phyloP scores from a whole-genome alignment of 1,140 invertebrate genomes.

The Drosophila bipectinata region DNA sequence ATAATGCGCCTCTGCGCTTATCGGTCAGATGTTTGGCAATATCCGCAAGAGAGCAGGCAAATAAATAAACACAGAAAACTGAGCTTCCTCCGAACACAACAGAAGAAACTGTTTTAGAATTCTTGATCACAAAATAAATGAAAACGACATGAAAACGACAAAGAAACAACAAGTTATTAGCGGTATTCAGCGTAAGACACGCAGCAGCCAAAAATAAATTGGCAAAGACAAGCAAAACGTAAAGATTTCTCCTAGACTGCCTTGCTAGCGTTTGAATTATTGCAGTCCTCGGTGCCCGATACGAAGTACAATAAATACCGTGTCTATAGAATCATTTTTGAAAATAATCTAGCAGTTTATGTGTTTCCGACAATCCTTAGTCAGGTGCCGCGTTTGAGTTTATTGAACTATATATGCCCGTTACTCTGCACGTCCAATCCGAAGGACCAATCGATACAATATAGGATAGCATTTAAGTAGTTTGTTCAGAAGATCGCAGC shows the following conservation, averaged over 20 bases:
- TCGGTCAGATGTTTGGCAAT: constrained; percentile 43
- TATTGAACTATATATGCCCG: constrained; percentile 24
- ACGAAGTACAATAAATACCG: constrained; percentile 66
- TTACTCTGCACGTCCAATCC: too few species aligned
- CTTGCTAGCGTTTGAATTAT: constrained; percentile 49
- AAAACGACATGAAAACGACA: constrained; percentile 17
- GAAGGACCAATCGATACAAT: not conserved
- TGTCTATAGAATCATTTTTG: constrained; percentile 78
- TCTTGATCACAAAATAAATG: constrained; percentile 23
- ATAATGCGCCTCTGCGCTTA: constrained; percentile 49
- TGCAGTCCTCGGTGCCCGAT: constrained; percentile 20
- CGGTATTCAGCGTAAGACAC: constrained; percentile 57
- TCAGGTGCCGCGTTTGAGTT: constrained; percentile 44
- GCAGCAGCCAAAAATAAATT: constrained; percentile 69
- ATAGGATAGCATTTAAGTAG: not conserved
- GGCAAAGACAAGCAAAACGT: constrained; percentile 32
- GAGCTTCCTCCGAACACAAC: constrained; percentile 22
- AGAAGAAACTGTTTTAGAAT: constrained; percentile 55
- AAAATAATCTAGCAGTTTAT: constrained; percentile 68
- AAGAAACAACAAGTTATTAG: constrained; percentile 73
- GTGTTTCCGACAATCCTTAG: constrained; percentile 21
- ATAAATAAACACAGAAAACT: constrained; percentile 55
- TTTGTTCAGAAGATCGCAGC: not conserved
- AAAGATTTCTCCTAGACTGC: constrained; percentile 27
- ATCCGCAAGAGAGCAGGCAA: constrained; percentile 46